Conservation (phyloP, 1,140 invertebrate species). For the Trachymyrmex cornetzi region DNA sequence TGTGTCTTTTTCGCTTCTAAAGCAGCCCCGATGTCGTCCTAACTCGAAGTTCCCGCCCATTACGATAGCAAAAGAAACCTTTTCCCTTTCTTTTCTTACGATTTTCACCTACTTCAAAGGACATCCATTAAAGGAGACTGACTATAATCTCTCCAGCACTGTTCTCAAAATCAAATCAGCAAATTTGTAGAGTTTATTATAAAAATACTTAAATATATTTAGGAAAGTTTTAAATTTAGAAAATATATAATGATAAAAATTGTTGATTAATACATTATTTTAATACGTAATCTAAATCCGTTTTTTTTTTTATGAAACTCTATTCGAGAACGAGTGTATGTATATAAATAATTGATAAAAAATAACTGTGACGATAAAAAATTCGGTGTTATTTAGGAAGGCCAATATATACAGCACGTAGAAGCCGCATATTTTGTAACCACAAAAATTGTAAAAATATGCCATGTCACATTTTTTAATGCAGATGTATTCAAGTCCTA, state of each 20-base stretch:
- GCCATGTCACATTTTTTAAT: slow-evolving; percentile 46
- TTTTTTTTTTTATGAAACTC: neutral
- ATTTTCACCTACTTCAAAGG: slow-evolving; percentile 71
- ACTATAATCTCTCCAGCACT: slow-evolving; percentile 53
- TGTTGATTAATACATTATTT: neutral
- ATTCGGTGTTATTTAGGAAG: neutral
- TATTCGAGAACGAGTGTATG: neutral
- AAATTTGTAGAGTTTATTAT: neutral
- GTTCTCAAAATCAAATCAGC: slow-evolving; percentile 58
- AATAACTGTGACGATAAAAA: neutral
- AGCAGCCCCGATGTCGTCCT: slow-evolving; percentile 33
- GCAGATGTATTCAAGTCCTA: slow-evolving; percentile 53
- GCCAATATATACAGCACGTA: slow-evolving; percentile 2
- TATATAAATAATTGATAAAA: slow-evolving; percentile 36
- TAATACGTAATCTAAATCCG: neutral
- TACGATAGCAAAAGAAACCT: slow-evolving; percentile 64
- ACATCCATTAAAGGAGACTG: slow-evolving; percentile 64
- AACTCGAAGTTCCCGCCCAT: slow-evolving; percentile 57
- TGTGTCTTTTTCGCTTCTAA: slow-evolving; percentile 48
- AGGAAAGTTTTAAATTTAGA: neutral
- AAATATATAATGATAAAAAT: slow-evolving; percentile 9
- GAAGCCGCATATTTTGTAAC: slow-evolving; percentile 12
- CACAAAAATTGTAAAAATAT: slow-evolving; percentile 54
- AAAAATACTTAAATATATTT: slow-evolving; percentile 6
- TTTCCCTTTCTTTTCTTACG: slow-evolving; percentile 46